Base-by-base conservation (phyloP, 2,888 invertebrate genomes). In the Hypena proboscidalis region DNA sequence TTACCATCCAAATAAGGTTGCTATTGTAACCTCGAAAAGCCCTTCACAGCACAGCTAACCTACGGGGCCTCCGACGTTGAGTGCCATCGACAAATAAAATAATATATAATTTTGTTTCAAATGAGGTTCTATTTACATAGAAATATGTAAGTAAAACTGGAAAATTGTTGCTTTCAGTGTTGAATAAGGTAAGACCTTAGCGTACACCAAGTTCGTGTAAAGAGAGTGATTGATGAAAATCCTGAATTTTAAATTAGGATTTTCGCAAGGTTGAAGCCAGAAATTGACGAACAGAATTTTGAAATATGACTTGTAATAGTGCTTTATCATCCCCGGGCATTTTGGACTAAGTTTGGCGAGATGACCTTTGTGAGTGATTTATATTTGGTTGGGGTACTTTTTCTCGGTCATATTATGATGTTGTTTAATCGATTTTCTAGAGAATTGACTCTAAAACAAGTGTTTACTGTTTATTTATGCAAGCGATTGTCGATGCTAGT, bases 1-100 rank as follows among this genome's bases (percentile, higher is more conserved):
- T 67, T 58, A 62, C 60, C 48, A 56, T 63, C 67, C 65, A 58
- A 70, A 67, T 65, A 71, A 60, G 67, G 70, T 62, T 58, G 58
- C 55, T 68, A 54, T 59, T 69, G 72, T 80, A 83, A 85, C 88
- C 85, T 89, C 82, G 82, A 58, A 58, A 64, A 75, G 86, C 87
- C 87, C 89, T 88, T 85, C 74, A 75, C 80, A 77, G 77, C 74
- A 75, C 80, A 77, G 77, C 75, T 80, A 84, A 87, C 89, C 87
- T 87, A 70, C 72, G 79, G 72, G 85, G 88, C 86, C 87, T 74
- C 80, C 56, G 56, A 46, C 57, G 58, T 76, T 75, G 72, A 72
- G 74, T 75, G 72, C 72, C 82, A 79, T 82, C 80, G 65, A 75
- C 72, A 66, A 74, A 81, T 80, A 81, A 77, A 74, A 77, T 66